A percentile compares a stretch with the other conserved stretches of the same genome.
These are phyloP conservation scores for Muscina levida DNA, from an alignment of 2,888 invertebrate species.

Conservation along the genomic window DNA sequence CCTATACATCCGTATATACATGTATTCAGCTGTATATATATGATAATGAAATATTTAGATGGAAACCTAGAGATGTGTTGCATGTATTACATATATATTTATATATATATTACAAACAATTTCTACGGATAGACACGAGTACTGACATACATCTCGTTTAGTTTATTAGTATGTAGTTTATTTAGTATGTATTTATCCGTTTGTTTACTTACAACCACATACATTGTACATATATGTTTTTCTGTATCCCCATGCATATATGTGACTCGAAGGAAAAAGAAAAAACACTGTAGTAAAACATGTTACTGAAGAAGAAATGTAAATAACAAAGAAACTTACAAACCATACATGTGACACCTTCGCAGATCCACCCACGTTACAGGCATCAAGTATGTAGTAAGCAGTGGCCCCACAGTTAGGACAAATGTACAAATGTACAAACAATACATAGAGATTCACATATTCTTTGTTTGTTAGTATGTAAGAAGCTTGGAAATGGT, in stretches of 20 bases:
- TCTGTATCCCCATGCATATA: background rate
- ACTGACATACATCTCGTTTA: conserved; percentile 2
- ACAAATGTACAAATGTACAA: background rate
- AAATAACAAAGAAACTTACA: conserved; percentile 12
- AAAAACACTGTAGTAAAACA: conserved; percentile 29
- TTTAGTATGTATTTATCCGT: background rate
- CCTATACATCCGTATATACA: background rate
- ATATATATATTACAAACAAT: too few species aligned
- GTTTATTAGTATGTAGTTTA: conserved; percentile 3
- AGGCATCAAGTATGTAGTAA: too few species aligned
- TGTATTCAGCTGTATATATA: background rate
- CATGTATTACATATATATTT: conserved; percentile 9
- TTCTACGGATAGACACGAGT: too few species aligned
- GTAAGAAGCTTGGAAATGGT: too few species aligned
- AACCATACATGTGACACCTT: background rate
- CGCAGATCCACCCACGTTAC: too few species aligned
- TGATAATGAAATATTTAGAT: conserved; percentile 29
- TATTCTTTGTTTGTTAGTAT: background rate
- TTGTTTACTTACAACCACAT: background rate
- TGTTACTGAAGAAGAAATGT: conserved; percentile 27
- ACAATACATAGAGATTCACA: background rate
- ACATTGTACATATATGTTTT: too few species aligned
- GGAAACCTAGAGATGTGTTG: background rate
- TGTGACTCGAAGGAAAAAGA: conserved; percentile 18
- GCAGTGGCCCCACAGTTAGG: too few species aligned